Conservation (phyloP, 2,797 vertebrate genomes). For the Clarias platycephalus region DNA sequence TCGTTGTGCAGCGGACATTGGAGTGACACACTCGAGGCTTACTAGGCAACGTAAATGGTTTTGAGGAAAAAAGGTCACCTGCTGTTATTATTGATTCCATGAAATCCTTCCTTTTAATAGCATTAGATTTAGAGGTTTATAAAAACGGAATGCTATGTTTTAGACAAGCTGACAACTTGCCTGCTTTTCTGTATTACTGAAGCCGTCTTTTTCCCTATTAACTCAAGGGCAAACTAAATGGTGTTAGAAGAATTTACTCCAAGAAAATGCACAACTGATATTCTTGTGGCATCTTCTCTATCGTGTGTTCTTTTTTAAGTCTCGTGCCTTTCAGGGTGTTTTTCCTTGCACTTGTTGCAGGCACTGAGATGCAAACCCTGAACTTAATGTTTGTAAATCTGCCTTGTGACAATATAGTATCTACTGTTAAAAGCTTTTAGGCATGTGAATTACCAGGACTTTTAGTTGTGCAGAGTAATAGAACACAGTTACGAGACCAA, state of each 20-base stretch:
- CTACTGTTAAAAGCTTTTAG: not conserved
- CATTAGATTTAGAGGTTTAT: not conserved
- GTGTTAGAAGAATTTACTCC: not conserved
- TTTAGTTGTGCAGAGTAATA: too few species aligned
- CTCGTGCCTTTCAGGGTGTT: not conserved
- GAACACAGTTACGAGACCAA: too few species aligned
- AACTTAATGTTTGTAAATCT: not conserved
- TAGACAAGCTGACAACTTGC: not conserved
- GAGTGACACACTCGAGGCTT: conserved; percentile 31
- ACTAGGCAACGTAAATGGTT: conserved; percentile 39
- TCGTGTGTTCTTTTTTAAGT: not conserved
- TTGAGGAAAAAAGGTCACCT: conserved; percentile 31
- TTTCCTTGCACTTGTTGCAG: not conserved
- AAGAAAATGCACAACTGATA: not conserved
- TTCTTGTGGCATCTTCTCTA: not conserved
- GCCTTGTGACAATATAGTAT: too few species aligned
- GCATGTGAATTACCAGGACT: conserved; percentile 3
- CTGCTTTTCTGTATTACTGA: not conserved
- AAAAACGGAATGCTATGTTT: conserved; percentile 1
- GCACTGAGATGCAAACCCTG: not conserved
- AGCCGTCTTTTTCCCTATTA: not conserved
- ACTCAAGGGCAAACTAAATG: not conserved
- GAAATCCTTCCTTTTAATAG: not conserved
- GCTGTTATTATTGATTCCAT: conserved; percentile 23
- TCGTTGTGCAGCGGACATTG: conserved; percentile 41